Conservation (phyloP, 2,113 vertebrate species). For the Glaucidium brasilianum region DNA sequence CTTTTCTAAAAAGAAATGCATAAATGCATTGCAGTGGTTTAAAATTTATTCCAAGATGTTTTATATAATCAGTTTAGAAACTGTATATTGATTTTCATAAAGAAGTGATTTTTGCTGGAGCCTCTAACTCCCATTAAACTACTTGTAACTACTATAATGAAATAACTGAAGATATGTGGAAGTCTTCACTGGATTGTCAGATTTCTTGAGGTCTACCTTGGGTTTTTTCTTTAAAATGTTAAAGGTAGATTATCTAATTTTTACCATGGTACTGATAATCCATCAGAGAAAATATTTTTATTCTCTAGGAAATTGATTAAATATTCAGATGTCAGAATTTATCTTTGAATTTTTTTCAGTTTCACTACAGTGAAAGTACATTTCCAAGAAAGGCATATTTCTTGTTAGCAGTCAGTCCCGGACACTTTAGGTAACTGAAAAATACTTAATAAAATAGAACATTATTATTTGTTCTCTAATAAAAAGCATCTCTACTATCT, state of each 20-base stretch:
- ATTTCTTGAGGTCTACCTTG: not conserved
- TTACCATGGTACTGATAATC: not conserved
- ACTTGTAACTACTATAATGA: not conserved
- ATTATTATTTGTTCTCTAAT: not conserved
- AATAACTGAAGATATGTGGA: not conserved
- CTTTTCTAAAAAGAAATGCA: not conserved
- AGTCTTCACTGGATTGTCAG: not conserved
- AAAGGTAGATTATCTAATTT: not conserved
- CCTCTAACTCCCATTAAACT: not conserved
- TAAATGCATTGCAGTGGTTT: not conserved
- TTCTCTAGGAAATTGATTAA: not conserved
- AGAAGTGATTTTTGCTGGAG: not conserved
- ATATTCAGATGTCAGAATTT: not conserved
- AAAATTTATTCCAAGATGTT: not conserved
- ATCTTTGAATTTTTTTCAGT: not conserved
- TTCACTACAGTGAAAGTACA: not conserved
- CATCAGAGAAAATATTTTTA: not conserved
- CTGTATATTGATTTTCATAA: not conserved
- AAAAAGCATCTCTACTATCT: not conserved
- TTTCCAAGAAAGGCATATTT: not conserved
- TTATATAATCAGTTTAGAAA: not conserved
- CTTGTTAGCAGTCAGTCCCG: not conserved
- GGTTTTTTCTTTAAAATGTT: not conserved
- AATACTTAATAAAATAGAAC: not conserved
- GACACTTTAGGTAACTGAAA: not conserved